Conservation (phyloP, 1,140 invertebrate genomes). For the Ooceraea biroi region DNA sequence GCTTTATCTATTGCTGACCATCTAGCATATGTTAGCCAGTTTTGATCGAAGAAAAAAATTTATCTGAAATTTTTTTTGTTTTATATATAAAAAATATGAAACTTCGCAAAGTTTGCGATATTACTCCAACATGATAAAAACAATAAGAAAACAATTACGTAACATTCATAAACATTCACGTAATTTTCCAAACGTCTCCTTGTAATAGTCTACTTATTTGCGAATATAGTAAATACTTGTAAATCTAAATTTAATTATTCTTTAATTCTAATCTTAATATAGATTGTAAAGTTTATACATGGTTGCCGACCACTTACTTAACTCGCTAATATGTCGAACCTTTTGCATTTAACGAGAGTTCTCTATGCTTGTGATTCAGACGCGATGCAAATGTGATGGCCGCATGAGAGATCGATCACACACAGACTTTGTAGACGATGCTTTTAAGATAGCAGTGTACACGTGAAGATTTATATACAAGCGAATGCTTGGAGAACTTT, state of each 20-base stretch:
- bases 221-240: slow-evolving; percentile 12
- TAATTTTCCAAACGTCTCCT: not conserved
- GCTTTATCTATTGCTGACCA: no score
- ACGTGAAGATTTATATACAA: slow-evolving; percentile 56
- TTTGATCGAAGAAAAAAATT: no score
- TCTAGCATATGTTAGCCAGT: no score
- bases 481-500: slow-evolving; percentile 41
- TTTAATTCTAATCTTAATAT: not conserved
- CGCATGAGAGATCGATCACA: not conserved
- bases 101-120: no score
- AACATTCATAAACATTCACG: not conserved
- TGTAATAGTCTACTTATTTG: not conserved
- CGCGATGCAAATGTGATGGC: slow-evolving; percentile 65
- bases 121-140: no score
- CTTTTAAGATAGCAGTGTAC: slow-evolving; percentile 1
- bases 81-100: not conserved
- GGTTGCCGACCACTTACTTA: slow-evolving; percentile 33
- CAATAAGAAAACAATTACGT: no score
- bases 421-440: slow-evolving; percentile 21
- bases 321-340: slow-evolving; percentile 39
- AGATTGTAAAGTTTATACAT: not conserved
- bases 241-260: slow-evolving; percentile 8
- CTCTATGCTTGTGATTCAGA: slow-evolving; percentile 39
- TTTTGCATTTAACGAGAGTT: slow-evolving; percentile 50
- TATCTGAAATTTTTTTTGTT: no score